Percentiles rank a stretch among this genome's conserved stretches.
Conservation (phyloP, 2,113 vertebrate species). For the Balaenoptera acutorostrata region DNA sequence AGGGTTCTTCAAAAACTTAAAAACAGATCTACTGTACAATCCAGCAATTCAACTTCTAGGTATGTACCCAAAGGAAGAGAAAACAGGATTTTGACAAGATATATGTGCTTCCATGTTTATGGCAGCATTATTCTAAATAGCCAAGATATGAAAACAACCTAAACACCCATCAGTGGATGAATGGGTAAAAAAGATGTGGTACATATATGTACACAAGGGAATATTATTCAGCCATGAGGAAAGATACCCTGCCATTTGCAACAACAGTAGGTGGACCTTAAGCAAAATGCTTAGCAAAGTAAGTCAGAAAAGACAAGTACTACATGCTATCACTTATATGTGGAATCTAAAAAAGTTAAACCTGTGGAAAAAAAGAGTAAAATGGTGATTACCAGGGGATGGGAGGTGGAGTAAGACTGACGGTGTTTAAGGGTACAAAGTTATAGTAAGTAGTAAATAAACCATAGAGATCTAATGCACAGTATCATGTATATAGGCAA, state of each 20-base stretch:
- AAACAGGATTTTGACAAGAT: neutral
- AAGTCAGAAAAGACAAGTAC: neutral
- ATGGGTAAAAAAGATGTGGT: neutral
- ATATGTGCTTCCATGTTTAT: neutral
- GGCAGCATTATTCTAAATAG: neutral
- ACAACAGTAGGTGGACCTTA: neutral
- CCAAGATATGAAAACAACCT: neutral
- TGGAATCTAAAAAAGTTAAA: neutral
- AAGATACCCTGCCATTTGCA: neutral
- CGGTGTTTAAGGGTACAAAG: neutral
- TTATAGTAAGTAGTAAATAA: neutral
- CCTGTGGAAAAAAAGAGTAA: neutral
- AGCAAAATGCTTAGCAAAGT: neutral
- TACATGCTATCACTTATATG: neutral
- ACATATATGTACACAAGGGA: neutral
- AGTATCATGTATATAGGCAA: neutral
- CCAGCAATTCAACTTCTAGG: neutral
- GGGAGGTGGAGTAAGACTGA: neutral
- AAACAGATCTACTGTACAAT: neutral
- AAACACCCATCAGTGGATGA: neutral
- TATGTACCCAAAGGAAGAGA: neutral
- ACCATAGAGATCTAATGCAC: neutral
- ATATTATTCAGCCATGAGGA: neutral
- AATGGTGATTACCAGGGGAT: neutral
- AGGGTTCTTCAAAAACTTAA: neutral